Conservation (phyloP, 1,140 invertebrate species). For the Parasteatoda tepidariorum region DNA sequence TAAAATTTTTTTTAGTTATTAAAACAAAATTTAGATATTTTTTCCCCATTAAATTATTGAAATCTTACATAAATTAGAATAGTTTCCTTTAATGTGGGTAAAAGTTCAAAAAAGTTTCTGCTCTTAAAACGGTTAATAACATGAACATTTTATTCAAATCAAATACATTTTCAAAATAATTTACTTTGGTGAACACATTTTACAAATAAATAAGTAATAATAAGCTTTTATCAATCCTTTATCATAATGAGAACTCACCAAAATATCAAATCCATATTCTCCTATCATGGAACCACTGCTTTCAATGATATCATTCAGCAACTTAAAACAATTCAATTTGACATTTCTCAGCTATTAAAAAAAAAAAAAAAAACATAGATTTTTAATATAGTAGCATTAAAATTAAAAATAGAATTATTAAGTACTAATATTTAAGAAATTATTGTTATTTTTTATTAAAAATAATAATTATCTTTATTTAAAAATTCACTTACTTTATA, state of each 20-base stretch:
- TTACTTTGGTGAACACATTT: background rate
- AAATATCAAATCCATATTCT: constrained; percentile 40
- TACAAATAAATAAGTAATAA: background rate
- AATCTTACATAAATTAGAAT: background rate
- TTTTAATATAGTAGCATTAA: background rate
- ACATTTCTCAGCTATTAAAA: constrained; percentile 12
- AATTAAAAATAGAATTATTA: too few species aligned
- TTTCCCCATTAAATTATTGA: too few species aligned
- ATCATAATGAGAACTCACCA: background rate
- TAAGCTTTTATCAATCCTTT: too few species aligned
- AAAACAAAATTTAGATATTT: too few species aligned
- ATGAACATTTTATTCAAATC: background rate
- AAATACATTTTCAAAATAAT: background rate
- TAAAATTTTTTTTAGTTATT: too few species aligned
- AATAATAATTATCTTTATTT: background rate
- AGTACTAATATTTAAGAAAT: too few species aligned
- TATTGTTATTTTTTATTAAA: background rate
- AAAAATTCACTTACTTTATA: background rate
- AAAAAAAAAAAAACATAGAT: background rate
- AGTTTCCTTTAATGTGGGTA: background rate
- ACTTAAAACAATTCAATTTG: constrained; percentile 15
- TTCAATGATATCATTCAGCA: constrained; percentile 34
- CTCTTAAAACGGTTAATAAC: background rate
- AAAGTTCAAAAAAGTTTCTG: background rate
- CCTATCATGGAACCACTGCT: background rate